These are phyloP conservation scores for Eucera pruinosa DNA, from an alignment of 2,888 invertebrate genomes.

Conservation along the genomic window DNA sequence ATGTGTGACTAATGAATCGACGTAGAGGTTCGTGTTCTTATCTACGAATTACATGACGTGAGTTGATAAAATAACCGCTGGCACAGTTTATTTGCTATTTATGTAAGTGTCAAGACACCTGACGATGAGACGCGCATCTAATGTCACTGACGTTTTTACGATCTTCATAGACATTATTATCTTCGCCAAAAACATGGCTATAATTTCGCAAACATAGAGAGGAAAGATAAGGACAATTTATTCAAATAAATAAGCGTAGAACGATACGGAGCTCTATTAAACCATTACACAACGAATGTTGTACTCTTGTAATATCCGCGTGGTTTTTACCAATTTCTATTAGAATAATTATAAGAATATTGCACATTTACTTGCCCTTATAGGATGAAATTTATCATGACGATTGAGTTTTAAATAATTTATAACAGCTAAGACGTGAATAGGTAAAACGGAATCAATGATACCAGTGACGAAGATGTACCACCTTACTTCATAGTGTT, in stretches of 20 bases:
- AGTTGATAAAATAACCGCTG: slow-evolving; percentile 17
- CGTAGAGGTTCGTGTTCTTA: slow-evolving; percentile 18
- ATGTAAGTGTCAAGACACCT: slow-evolving; percentile 4
- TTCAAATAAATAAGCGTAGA: not conserved
- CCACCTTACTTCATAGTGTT: too few species aligned
- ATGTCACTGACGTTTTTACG: slow-evolving; percentile 20
- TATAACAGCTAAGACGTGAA: too few species aligned
- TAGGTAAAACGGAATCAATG: too few species aligned
- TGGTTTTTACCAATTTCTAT: too few species aligned
- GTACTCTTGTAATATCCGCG: not conserved
- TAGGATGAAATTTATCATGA: too few species aligned
- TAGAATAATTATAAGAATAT: too few species aligned
- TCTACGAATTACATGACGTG: slow-evolving; percentile 23
- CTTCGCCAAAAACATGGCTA: not conserved
- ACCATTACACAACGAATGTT: not conserved
- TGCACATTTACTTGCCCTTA: too few species aligned
- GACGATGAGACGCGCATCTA: slow-evolving; percentile 1
- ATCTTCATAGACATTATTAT: slow-evolving; percentile 4
- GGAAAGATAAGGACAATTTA: slow-evolving; percentile 2
- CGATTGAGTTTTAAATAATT: too few species aligned
- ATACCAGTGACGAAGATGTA: too few species aligned
- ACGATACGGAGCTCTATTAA: not conserved
- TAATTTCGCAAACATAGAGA: slow-evolving; percentile 20
- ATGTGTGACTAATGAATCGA: slow-evolving; percentile 24
- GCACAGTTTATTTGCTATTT: slow-evolving; percentile 5